These are phyloP conservation scores for Amblyopsis hoosieri DNA, from an alignment of 2,797 vertebrate genomes.

Conservation along the genomic window DNA sequence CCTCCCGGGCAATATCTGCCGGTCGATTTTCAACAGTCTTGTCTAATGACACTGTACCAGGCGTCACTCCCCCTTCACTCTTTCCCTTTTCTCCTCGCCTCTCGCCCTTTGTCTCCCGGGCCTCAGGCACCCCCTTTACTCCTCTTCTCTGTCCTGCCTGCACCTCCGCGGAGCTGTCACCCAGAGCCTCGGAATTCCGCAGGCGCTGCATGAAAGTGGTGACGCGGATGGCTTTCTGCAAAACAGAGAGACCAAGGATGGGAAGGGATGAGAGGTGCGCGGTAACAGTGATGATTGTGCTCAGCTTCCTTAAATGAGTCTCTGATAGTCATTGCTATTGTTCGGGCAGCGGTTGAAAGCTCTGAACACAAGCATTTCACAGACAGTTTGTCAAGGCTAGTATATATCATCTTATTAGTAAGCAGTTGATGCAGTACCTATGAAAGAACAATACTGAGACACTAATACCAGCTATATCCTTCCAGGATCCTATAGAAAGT, in stretches of 20 bases:
- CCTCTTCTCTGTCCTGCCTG: conserved; percentile 53
- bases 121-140: conserved; percentile 47
- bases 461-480: conserved; percentile 54
- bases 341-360: conserved; percentile 45
- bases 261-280: neutral
- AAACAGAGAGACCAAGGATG: neutral
- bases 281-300: neutral
- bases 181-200: conserved; percentile 76
- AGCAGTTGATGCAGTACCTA: conserved; percentile 46
- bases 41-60: conserved; percentile 75
- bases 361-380: conserved; percentile 45
- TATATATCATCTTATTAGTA: conserved; percentile 44
- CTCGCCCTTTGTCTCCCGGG: conserved; percentile 65
- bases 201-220: conserved; percentile 89
- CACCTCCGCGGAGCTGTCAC: conserved; percentile 62
- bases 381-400: conserved; percentile 42
- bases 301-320: conserved; percentile 14
- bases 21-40: conserved; percentile 74
- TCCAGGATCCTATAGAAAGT: conserved; percentile 44
- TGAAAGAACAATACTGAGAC: conserved; percentile 36
- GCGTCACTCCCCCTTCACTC: conserved; percentile 68
- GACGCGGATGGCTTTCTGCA: conserved; percentile 88
- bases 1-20: conserved; percentile 47
- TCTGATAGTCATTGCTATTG: conserved; percentile 24
- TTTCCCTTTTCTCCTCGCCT: conserved; percentile 54